These are phyloP conservation scores for Peromyscus nudipes DNA, from an alignment of 2,797 vertebrate genomes.

Conservation along the genomic window DNA sequence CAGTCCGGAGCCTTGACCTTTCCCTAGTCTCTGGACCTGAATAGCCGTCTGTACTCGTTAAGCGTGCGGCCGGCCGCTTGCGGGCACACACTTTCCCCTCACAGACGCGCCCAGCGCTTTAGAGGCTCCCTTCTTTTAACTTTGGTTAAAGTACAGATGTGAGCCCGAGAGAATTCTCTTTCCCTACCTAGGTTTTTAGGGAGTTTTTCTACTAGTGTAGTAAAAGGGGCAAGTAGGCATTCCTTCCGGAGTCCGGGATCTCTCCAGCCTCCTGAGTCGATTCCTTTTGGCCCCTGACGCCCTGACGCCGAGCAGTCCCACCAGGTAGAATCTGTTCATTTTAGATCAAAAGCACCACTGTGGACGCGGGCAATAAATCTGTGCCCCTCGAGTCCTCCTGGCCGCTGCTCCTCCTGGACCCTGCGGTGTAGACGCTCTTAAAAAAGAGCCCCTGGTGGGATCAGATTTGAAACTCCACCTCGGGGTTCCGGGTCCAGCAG, in stretches of 20 bases:
- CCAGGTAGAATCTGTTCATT: background rate
- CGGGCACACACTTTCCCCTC: background rate
- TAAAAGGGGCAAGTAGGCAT: background rate
- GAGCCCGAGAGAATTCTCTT: background rate
- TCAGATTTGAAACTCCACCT: constrained; percentile 7
- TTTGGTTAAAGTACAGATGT: background rate
- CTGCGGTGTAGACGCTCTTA: background rate
- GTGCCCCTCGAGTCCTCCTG: background rate
- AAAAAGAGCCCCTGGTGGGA: background rate
- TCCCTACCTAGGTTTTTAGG: background rate
- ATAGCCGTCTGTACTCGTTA: background rate
- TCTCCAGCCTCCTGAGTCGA: constrained; percentile 62
- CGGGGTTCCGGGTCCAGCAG: background rate
- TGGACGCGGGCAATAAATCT: background rate
- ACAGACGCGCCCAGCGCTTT: background rate
- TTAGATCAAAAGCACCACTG: constrained; percentile 13
- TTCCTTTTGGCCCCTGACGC: background rate
- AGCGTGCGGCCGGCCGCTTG: rapidly evolving
- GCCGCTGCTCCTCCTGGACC: background rate
- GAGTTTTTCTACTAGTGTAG: background rate
- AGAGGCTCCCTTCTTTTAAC: background rate
- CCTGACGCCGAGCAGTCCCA: background rate
- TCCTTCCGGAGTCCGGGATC: background rate
- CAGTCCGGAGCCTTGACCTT: background rate
- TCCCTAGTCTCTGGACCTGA: background rate